Conservation (phyloP, 1,140 invertebrate species). For the Pseudobourletiella spinata region DNA sequence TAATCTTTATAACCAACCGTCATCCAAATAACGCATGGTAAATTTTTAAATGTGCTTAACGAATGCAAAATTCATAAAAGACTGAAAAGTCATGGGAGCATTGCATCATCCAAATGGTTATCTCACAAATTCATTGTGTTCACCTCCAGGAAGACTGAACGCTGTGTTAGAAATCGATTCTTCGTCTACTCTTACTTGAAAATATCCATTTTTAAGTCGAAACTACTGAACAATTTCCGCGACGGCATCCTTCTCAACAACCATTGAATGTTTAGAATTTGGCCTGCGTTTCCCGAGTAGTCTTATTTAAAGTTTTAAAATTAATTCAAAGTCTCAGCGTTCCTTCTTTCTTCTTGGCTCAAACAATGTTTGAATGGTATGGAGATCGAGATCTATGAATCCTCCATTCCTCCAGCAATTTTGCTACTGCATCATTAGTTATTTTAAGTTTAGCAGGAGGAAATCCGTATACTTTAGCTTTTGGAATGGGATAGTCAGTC, state of each 20-base stretch:
- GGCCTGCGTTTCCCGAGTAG: conserved; percentile 16
- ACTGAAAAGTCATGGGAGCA: conserved; percentile 40
- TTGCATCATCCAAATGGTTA: conserved; percentile 42
- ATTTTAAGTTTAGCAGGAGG: too few relatives aligned
- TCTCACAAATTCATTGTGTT: conserved; percentile 37
- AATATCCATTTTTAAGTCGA: conserved; percentile 17
- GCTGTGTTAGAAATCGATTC: conserved; percentile 39
- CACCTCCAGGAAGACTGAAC: conserved; percentile 39
- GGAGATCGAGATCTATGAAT: conserved; percentile 11
- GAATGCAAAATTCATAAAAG: conserved; percentile 39
- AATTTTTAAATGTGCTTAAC: conserved; percentile 24
- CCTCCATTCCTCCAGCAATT: conserved; percentile 11
- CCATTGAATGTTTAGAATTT: conserved; percentile 18
- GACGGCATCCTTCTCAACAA: conserved; percentile 17
- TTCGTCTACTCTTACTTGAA: conserved; percentile 37
- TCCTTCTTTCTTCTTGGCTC: conserved; percentile 19
- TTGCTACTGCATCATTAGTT: conserved; percentile 8
- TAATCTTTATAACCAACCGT: conserved; percentile 43
- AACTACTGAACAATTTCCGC: not conserved
- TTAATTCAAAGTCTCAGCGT: conserved; percentile 9
- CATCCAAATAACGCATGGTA: conserved; percentile 43
- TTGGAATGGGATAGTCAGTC: not conserved
- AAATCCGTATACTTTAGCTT: not conserved
- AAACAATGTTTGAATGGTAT: conserved; percentile 12
- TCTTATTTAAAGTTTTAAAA: conserved; percentile 12